phyloP scores from a whole-genome alignment of 1,140 invertebrate genomes.

The Platyscapa corneri region DNA sequence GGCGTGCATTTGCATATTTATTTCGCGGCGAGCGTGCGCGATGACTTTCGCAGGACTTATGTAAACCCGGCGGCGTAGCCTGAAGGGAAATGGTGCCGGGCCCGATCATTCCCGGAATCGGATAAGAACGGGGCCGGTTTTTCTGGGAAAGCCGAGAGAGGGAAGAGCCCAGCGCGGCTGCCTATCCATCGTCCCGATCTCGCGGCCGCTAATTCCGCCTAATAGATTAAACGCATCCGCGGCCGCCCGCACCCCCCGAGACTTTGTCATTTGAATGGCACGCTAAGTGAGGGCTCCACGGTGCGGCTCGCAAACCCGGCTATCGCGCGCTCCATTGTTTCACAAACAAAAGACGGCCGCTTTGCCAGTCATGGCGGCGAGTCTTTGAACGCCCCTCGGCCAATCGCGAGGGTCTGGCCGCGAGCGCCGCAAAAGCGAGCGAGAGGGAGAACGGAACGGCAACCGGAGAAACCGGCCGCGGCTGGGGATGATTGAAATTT shows the following conservation, averaged over 20 bases:
- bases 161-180: background rate
- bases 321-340: conserved; percentile 58
- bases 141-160: background rate
- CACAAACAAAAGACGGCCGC: conserved; percentile 61
- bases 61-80: too few species aligned
- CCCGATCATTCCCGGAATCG: too few species aligned
- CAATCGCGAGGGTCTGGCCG: conserved; percentile 67
- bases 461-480: background rate
- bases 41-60: too few species aligned
- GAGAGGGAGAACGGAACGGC: background rate
- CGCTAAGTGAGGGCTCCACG: conserved; percentile 58
- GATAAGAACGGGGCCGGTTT: too few species aligned
- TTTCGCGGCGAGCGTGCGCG: too few species aligned
- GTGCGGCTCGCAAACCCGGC: background rate
- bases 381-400: conserved; percentile 72
- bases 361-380: conserved; percentile 71
- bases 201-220: conserved; percentile 54
- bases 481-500: conserved; percentile 49
- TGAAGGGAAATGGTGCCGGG: too few species aligned
- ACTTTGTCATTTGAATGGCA: conserved; percentile 61
- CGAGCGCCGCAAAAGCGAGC: too few species aligned
- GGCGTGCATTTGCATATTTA: too few species aligned
- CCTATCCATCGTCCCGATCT: too few species aligned
- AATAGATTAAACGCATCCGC: conserved; percentile 57
- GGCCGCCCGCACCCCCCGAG: background rate